Base-by-base conservation (phyloP, 2,888 invertebrate genomes). In the Clusia tigrina region DNA sequence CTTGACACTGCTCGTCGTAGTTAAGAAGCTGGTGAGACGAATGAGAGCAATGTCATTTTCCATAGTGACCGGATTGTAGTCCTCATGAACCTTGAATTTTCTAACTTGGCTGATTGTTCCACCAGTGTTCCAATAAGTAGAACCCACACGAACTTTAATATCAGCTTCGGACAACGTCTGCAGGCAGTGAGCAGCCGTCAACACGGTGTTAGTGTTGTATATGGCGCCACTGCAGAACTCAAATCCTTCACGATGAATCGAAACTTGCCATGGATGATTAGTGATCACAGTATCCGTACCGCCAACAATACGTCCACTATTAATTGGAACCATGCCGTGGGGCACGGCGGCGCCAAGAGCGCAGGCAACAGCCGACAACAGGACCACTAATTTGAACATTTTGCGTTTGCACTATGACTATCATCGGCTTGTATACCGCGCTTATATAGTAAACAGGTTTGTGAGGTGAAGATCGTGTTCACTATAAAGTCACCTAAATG, bases 111-210 rank as follows among this genome's bases (percentile, higher is more conserved):
- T 38, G 0, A 76, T 53, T 9, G 54, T 61, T 1, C 79, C 79
- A 12, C 78, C 80, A 2, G 62, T 65, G 23, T 69, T 73, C 58
- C 78, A 82, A 17, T 79, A 82, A 0, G 85, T 82, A 1, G 88
- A 86, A 0, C 89, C 89, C 3, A 84, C 87, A 0, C 88, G 85
- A 6, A 88, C 74, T 37, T 67, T 65, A 46, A 80, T 58, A 6
- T 38, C 58, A 1, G 58, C 61, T 1, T 62, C 42, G 12, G 46
- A 10, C 2, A 2, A 17, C 5, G 3, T 1, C 23, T 82, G 56
- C 55, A 62, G 81, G 70, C 88, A 88, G 72, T 88, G 88, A 5
- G 88, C 88, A 17, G 88, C 88, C 1, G 88, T 88, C 2, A 88
- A 62, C 1, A 86, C 81, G 25, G 71, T 65, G 52, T 86, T 85